Conservation (phyloP, 2,797 vertebrate species). For the Pseudotriccus pelzelni region DNA sequence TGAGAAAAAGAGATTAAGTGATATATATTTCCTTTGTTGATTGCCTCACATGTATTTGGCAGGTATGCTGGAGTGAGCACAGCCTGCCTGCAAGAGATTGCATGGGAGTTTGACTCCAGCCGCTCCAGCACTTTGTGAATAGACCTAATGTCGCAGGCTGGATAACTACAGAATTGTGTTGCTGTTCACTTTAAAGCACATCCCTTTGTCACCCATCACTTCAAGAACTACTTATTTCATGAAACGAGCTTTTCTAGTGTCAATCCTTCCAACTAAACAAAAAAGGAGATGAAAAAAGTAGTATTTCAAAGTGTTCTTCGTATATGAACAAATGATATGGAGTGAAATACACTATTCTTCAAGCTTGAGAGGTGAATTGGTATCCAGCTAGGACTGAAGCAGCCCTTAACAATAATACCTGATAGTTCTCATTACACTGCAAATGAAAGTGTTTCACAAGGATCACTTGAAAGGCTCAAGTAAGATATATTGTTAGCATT, state of each 20-base stretch:
- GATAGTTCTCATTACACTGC: constrained; percentile 62
- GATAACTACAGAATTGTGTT: constrained; percentile 41
- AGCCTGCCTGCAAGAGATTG: constrained; percentile 49
- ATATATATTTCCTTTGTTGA: not conserved
- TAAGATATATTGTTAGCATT: constrained; percentile 64
- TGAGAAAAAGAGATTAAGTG: not conserved
- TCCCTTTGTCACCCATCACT: constrained; percentile 48
- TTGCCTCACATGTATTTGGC: not conserved
- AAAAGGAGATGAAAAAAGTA: constrained; percentile 37
- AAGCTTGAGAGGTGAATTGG: constrained; percentile 48
- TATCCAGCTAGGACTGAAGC: constrained; percentile 62
- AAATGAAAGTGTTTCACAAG: constrained; percentile 63
- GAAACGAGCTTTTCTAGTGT: constrained; percentile 56
- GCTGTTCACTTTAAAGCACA: constrained; percentile 48
- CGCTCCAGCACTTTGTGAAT: not conserved
- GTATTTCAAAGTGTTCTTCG: constrained; percentile 55
- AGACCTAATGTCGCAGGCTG: constrained; percentile 20
- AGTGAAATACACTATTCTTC: constrained; percentile 53
- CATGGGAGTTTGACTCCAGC: constrained; percentile 57
- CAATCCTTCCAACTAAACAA: constrained; percentile 49
- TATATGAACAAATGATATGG: constrained; percentile 44
- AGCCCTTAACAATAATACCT: constrained; percentile 65
- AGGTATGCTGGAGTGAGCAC: not conserved
- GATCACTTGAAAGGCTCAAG: constrained; percentile 64
- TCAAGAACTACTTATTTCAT: constrained; percentile 43